Evolutionary conservation across 2,888 invertebrate genomes (phyloP).

Genomic region (Eilema caniola): DNA sequence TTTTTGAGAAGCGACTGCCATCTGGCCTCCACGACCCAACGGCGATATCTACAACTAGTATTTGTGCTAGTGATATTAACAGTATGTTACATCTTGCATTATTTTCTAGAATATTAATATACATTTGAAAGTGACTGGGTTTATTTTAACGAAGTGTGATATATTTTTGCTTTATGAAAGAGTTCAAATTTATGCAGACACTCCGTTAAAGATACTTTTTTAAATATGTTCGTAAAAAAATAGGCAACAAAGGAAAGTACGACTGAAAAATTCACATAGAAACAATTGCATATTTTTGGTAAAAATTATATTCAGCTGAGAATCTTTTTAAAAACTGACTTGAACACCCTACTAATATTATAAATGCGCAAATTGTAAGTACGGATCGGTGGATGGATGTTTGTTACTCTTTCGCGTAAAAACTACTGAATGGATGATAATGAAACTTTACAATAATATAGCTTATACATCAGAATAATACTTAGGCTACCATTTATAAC

Average conservation of each 20-base stretch:
- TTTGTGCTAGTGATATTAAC: neutral
- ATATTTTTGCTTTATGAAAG: neutral
- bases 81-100: neutral
- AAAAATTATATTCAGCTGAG: neutral
- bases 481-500: no score
- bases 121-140: neutral
- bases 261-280: slow-evolving; percentile 1
- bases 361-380: no score
- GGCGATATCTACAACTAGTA: no score
- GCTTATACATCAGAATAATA: no score
- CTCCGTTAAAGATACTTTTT: neutral
- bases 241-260: neutral
- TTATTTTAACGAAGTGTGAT: neutral
- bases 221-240: neutral
- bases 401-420: no score
- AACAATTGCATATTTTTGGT: neutral
- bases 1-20: no score
- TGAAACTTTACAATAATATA: no score
- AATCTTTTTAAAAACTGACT: neutral
- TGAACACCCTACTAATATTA: no score
- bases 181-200: slow-evolving; percentile 1
- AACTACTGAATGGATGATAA: no score
- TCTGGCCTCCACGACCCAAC: no score
- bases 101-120: neutral
- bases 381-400: no score